Base-by-base conservation (phyloP, 2,113 vertebrate species). In the Piprites chloris region DNA sequence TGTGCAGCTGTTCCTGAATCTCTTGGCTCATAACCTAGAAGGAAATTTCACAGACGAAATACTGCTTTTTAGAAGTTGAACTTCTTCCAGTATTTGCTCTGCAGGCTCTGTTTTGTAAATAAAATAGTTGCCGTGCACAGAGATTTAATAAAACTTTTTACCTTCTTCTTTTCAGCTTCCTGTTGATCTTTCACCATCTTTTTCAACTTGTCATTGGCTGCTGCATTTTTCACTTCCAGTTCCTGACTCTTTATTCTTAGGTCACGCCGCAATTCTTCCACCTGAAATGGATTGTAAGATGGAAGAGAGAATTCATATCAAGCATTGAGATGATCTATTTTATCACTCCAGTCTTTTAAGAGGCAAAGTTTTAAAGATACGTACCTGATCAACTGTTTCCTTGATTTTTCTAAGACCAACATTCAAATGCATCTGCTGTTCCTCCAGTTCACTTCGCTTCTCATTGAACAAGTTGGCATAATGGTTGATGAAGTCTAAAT, bases 151-250 rank as follows among this genome's bases (percentile, higher is more conserved):
- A 21, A 14, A 13, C 5, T 9, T 14, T 12, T 74, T 72, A 99
- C 99, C 98, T 99, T 99, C 92, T 99, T 99, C 98, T 99, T 99
- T 75, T 99, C 99, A 0, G 99, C 99, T 96, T 99, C 99, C 86
- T 99, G 99, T 66, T 99, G 99, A 97, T 99, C 99, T 95, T 99
- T 99, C 77, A 99, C 99, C 99, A 99, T 99, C 98, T 99, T 99
- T 95, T 99, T 99, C 94, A 99, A 97, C 96, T 99, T 99, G 98
- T 99, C 99, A 22, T 99, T 99, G 90, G 99, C 99, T 8, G 99
- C 99, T 7, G 99, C 99, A 7, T 99, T 99, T 97, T 99, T 99
- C 15, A 99, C 98, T 96, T 99, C 99, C 89, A 99, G 96, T 94
- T 99, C 99, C 77, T 99, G 99, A 95, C 99, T 99, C 98, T 99